Evolutionary conservation across 2,888 invertebrate species (phyloP), one percentile per base, ranked within the genome.

Genomic region (Ischnura elegans): DNA sequence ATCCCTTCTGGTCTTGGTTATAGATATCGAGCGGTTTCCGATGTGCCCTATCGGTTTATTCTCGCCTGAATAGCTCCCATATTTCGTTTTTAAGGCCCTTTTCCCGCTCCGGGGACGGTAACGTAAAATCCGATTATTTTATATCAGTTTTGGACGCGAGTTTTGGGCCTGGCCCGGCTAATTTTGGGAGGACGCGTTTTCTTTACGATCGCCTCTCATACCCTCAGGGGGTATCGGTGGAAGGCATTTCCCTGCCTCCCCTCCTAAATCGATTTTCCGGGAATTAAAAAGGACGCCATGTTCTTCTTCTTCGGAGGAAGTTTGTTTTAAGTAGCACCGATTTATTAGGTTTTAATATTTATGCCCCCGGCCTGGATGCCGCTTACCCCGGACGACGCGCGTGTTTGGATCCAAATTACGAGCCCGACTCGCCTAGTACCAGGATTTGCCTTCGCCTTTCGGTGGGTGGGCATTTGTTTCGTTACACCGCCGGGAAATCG

Each of bases 301-400:
- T 43, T 76, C 13, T 36, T 8, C 21, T 43, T 76, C 13, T 36
- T 8, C 21, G 66, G 21, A 36, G 51, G 51, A 36, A 86, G 86
- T 86, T 43, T 86, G 43, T 43, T 86, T 43, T 10, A 86, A 43
- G 86, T 46, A 43, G 86, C 45, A 16, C 86, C 87, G 87, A 42
- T 51, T 87, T 87, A 55, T 87, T 51, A 36, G 51, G 47, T 51
- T 51, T 87, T 21, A 51, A 29, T 51, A 87, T 87, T 87, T 87
- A 51, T 87, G 47, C 21, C 51, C 47, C 47, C 51, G n/a, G 5
- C 47, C 66, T 6, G 29, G 29, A 66, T 6, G 4, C 13, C 66
- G 6, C 29, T 0, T n/a, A 66, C 5, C 6, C 61, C 29, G 21
- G 21, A 66, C 29, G n/a, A 66, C 21, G 66, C 13, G 86, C 86